Evolutionary conservation across 2,888 invertebrate genomes (phyloP), one percentile per base, ranked within the genome.

Genomic region (Piscicola geometra): DNA sequence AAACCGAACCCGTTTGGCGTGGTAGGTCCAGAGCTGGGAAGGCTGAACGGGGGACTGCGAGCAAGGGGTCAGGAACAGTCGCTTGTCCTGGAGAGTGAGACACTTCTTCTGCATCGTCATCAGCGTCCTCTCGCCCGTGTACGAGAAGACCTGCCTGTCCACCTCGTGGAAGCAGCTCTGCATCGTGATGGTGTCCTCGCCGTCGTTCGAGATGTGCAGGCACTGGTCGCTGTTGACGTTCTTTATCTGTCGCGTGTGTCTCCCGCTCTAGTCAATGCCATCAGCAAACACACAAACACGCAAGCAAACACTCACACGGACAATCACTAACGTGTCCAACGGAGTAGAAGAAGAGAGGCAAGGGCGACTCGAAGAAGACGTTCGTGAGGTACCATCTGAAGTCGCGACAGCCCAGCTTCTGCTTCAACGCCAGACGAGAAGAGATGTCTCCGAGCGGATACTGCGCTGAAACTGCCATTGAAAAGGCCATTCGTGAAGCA

Each of bases 361-460:
- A 52, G 35, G 73, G 64, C 1, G 73, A 75, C 18, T 75, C 33
- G 36, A 28, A 21, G 68, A 36, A 66, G 36, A 75, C 68, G 47
- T 75, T 66, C 1, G 41, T 33, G 30, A 75, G 75, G 75, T 68
- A 75, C 75, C 75, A 75, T 12, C 32, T 30, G 75, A 75, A 75
- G 66, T 75, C 68, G 32, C 64, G 50, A 56, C 75, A 75, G n/a
- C 25, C 33, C 28, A 75, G 68, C 32, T 32, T 67, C 66, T 75
- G 67, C 36, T 67, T 75, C 47, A 75, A 32, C 28, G 25, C 68
- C 66, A 75, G 41, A 21, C 75, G 50, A 18, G 35, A n/a, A 0
- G 67, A 47, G 9, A 75, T 32, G 50, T 75, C 68, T n/a, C 75
- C 75, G 21, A 73, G 32, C 28, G 33, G 64, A 21, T 56, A 73